These are phyloP conservation scores for Pangasius mekongensis DNA, from an alignment of 2,797 vertebrate genomes.

Conservation along the genomic window DNA sequence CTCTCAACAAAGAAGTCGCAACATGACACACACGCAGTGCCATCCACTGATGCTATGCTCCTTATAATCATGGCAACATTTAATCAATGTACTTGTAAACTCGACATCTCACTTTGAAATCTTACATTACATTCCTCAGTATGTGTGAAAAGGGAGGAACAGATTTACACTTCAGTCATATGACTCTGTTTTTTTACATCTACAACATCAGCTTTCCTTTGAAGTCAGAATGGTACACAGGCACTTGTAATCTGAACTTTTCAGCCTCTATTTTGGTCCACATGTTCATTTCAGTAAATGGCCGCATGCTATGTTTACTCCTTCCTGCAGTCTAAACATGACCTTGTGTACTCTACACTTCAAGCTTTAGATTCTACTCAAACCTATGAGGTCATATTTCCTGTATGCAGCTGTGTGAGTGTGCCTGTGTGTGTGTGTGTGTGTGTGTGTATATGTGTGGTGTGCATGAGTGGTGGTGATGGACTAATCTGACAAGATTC, in stretches of 20 bases:
- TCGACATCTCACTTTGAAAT: neutral
- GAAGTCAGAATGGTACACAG: neutral
- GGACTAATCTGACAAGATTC: no score
- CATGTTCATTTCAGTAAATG: neutral
- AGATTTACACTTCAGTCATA: neutral
- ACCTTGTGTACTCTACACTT: constrained; percentile 1
- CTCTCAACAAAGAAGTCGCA: neutral
- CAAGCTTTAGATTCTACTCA: constrained; percentile 27
- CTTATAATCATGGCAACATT: neutral
- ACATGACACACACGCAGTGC: neutral
- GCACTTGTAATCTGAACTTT: constrained; percentile 4
- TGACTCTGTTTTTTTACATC: neutral
- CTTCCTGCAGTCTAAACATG: constrained; percentile 20
- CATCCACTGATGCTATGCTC: neutral
- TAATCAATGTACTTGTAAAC: neutral
- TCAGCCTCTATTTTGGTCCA: neutral
- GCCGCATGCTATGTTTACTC: constrained; percentile 2
- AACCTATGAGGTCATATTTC: constrained; percentile 37
- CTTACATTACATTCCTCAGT: neutral
- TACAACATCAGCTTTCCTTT: neutral
- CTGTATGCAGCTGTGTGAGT: constrained; percentile 7
- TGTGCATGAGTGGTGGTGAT: no score
- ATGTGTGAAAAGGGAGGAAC: neutral
- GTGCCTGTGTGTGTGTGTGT: neutral
- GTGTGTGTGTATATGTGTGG: no score